Evolutionary conservation across 2,888 invertebrate genomes (phyloP), one percentile per base, ranked within the genome.

Genomic region (Aplocera efformata): DNA sequence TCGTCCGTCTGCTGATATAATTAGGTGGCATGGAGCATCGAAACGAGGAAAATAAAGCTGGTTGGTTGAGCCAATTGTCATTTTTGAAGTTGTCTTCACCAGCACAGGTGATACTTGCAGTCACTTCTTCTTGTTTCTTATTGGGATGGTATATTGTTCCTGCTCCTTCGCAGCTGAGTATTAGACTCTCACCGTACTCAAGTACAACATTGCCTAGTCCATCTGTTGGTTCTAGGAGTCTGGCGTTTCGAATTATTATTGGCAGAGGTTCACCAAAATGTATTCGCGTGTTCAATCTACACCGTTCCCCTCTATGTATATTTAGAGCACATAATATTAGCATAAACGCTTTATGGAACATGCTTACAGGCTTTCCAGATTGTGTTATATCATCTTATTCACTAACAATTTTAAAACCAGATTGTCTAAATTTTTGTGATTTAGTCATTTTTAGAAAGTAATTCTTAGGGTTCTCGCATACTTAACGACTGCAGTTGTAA

Each of bases 231-330:
- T 85, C 83, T 23, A 88, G 38, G 3, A 84, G 65, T 24, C 34
- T 53, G 0, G 67, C 77, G 32, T 82, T 48, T 37, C 66, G 69
- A 21, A 88, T 25, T 7, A 86, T 68, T 0, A 84, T 53, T 0
- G 86, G 86, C 1, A 79, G 60, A 0, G 83, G 83, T 53, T 85
- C 66, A 0, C 65, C 53, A 9, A 88, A 86, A 48, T 86, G 65
- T 6, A 52, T 42, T 10, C 83, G 58, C 1, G 73, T 59, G 27
- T 84, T 76, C 0, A 88, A 49, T 10, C 47, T 54, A 37, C 86
- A 88, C 53, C 63, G 63, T 20, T 62, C 67, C 0, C 63, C 60
- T 3, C 50, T 48, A 4, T 68, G 75, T 3, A 72, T 35, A 36
- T 74, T 77, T 0, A 83, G 55, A 5, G 67, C 67, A 38, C 78